Conservation (phyloP, 2,797 vertebrate genomes). For the Euphonia xanthogaster region DNA sequence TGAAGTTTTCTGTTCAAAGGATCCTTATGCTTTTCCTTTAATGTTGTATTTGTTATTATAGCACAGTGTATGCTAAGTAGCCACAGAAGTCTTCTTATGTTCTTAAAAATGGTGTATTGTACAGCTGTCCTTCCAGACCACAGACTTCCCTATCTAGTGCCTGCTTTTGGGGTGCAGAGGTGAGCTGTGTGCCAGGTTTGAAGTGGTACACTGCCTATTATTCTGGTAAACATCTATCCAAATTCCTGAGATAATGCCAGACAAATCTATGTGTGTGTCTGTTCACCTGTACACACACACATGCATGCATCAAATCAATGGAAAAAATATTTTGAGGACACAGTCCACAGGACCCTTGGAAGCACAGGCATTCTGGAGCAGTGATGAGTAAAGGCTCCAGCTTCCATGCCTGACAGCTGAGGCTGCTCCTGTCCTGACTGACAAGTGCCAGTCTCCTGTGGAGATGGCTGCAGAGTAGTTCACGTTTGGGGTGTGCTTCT, state of each 20-base stretch:
- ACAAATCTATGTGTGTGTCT: neutral
- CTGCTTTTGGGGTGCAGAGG: neutral
- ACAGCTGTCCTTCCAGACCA: neutral
- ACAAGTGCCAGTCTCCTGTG: neutral
- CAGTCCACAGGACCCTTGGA: rapidly evolving
- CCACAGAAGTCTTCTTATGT: neutral
- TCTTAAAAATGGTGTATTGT: neutral
- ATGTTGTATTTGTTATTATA: neutral
- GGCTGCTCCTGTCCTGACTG: neutral
- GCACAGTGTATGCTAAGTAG: neutral
- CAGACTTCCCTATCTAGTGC: neutral
- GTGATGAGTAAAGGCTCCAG: neutral
- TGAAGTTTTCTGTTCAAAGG: neutral
- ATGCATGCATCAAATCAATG: neutral
- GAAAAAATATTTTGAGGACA: neutral
- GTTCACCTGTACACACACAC: neutral
- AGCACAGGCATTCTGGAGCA: neutral
- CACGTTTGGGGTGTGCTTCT: neutral
- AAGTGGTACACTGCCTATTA: neutral
- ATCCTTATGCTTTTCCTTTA: neutral
- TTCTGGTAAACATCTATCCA: neutral
- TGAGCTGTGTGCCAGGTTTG: neutral
- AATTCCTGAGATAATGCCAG: neutral
- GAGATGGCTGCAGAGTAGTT: neutral
- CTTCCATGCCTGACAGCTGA: neutral